Conservation (phyloP, 2,113 vertebrate genomes). For the Pollimyrus isidori region DNA sequence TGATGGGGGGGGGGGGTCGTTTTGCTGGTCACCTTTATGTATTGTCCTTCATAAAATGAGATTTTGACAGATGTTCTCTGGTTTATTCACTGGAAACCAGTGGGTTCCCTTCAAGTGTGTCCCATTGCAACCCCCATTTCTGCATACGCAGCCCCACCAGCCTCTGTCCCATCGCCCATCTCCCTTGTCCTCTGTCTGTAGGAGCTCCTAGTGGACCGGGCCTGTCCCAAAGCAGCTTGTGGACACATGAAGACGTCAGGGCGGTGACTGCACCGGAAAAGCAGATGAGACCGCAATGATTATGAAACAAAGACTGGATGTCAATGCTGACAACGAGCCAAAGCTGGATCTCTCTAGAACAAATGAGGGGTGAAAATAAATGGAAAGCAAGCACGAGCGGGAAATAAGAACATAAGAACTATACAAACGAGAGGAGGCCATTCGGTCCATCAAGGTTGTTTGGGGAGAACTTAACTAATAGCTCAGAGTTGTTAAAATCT, state of each 20-base stretch:
- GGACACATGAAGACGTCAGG: not conserved
- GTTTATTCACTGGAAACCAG: not conserved
- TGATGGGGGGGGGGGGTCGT: not conserved
- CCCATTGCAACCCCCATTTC: not conserved
- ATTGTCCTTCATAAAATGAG: not conserved
- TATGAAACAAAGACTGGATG: not conserved
- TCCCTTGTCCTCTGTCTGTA: not conserved
- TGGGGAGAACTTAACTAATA: too few relatives aligned
- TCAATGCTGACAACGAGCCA: not conserved
- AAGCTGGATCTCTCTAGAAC: not conserved
- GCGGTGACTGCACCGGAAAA: not conserved
- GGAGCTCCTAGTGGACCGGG: not conserved
- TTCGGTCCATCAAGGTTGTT: too few relatives aligned
- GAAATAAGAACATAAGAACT: not conserved
- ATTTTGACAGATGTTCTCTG: not conserved
- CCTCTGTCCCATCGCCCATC: not conserved
- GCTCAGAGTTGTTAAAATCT: too few relatives aligned
- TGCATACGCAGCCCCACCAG: not conserved
- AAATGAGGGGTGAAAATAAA: not conserved
- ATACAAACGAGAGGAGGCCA: too few relatives aligned
- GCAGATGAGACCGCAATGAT: not conserved
- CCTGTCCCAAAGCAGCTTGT: not conserved
- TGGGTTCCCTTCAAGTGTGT: not conserved
- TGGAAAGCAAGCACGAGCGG: not conserved
- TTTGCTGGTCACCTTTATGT: not conserved